Evolutionary conservation across 2,113 vertebrate species (phyloP).

Genomic region (Eupsittula cactorum): DNA sequence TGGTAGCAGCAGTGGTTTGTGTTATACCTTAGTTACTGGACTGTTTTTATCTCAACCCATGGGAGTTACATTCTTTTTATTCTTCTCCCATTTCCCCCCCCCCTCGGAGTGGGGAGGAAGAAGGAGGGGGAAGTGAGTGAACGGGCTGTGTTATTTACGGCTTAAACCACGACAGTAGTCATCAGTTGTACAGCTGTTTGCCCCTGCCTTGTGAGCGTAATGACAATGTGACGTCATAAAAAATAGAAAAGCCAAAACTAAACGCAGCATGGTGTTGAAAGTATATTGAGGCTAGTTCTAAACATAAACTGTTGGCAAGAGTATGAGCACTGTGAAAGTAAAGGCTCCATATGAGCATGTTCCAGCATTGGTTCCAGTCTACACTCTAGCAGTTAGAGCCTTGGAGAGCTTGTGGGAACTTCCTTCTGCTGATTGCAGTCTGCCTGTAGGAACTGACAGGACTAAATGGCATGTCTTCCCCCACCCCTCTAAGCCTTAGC

Average conservation of each 20-base stretch:
- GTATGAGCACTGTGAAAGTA: not conserved
- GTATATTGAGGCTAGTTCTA: not conserved
- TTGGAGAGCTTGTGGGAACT: not conserved
- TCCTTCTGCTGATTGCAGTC: not conserved
- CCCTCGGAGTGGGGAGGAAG: too few species aligned
- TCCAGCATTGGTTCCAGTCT: not conserved
- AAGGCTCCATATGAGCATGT: not conserved
- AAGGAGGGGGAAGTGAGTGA: too few species aligned
- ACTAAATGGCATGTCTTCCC: not conserved
- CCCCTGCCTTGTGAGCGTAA: not conserved
- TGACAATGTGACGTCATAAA: not conserved
- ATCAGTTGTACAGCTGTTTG: not conserved
- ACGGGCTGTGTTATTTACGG: too few species aligned
- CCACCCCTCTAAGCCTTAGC: not conserved
- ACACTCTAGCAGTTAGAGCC: not conserved
- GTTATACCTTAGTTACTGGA: too few species aligned
- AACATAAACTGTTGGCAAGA: not conserved
- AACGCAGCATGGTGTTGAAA: not conserved
- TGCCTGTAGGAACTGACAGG: not conserved
- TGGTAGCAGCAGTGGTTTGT: too few species aligned
- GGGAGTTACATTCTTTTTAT: too few species aligned
- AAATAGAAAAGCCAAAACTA: not conserved
- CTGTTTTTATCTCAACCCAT: too few species aligned
- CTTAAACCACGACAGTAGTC: too few species aligned
- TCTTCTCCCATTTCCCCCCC: too few species aligned